Percentiles rank a stretch among this genome's conserved stretches.
Conservation (phyloP, 2,888 invertebrate genomes). For the Elysia crispata region DNA sequence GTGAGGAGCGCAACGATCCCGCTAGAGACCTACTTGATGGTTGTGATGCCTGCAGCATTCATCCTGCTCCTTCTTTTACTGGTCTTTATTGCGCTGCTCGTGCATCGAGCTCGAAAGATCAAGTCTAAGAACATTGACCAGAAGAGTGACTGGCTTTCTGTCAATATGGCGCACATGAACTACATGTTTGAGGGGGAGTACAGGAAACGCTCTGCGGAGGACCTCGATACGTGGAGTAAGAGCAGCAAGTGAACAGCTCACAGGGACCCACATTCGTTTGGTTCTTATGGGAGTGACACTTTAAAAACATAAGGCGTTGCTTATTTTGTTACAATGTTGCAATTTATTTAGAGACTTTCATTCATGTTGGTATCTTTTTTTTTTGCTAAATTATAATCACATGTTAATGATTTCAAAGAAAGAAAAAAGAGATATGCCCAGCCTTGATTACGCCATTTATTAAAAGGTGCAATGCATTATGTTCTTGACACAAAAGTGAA, state of each 20-base stretch:
- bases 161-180: conserved; percentile 33
- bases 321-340: no score
- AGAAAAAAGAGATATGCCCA: no score
- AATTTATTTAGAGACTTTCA: no score
- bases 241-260: conserved; percentile 15
- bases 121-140: conserved; percentile 20
- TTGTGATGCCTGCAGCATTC: conserved; percentile 43
- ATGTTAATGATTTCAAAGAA: no score
- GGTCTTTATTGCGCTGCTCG: conserved; percentile 30
- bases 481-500: no score
- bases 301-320: no score
- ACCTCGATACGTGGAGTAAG: conserved; percentile 31
- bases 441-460: no score
- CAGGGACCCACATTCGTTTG: no score
- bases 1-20: not conserved
- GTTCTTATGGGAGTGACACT: no score
- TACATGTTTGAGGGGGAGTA: conserved; percentile 46
- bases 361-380: no score
- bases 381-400: no score
- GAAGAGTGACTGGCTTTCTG: not conserved
- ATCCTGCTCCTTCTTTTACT: conserved; percentile 43
- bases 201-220: conserved; percentile 25
- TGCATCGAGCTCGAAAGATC: conserved; percentile 33
- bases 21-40: conserved; percentile 36
- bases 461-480: no score